Evolutionary conservation across 2,113 vertebrate species (phyloP).

Genomic region (Callochromis pleurospilus): DNA sequence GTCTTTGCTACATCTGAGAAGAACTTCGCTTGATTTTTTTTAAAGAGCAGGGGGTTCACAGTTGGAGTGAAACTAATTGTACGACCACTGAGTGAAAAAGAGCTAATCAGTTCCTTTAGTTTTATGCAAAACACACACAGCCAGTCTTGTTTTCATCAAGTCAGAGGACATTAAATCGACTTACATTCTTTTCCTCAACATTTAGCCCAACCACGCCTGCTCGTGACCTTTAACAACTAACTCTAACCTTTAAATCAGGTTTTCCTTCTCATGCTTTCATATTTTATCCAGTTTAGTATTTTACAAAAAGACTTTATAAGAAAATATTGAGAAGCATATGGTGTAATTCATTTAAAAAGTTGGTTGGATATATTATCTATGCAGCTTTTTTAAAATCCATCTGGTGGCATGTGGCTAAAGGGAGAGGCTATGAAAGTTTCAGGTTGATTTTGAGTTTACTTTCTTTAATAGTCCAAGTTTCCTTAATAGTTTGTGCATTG

Average conservation of each 20-base stretch:
- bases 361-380: background rate
- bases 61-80: background rate
- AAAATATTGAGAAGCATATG: background rate
- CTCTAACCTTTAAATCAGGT: background rate
- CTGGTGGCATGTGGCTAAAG: background rate
- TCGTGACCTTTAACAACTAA: background rate
- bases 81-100: background rate
- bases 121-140: background rate
- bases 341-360: background rate
- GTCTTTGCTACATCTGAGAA: background rate
- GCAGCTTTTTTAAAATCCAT: background rate
- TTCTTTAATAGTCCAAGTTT: background rate
- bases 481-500: background rate
- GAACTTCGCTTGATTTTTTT: background rate
- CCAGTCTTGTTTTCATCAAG: background rate
- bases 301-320: background rate
- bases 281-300: background rate
- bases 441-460: background rate
- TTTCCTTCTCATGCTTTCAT: background rate
- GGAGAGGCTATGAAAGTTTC: background rate
- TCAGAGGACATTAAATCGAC: background rate
- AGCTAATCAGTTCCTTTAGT: background rate
- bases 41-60: background rate
- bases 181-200: background rate
- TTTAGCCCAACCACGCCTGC: background rate